A percentile compares a stretch with the other conserved stretches of the same genome.
phyloP scores from a whole-genome alignment of 2,113 vertebrate species.

The Nycticryphes semicollaris region DNA sequence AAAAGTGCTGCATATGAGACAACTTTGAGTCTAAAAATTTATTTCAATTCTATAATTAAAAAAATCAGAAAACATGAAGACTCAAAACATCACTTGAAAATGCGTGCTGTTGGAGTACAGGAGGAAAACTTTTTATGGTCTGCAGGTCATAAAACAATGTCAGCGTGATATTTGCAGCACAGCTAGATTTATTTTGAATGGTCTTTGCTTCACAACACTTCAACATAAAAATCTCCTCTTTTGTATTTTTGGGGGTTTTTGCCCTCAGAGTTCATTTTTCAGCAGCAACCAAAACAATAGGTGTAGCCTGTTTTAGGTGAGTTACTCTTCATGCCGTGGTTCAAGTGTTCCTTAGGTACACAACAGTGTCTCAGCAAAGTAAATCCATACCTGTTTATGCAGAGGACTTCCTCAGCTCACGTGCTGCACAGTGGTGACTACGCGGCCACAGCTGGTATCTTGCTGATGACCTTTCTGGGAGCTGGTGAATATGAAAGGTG shows the following conservation, averaged over 20 bases:
- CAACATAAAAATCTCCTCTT: not conserved
- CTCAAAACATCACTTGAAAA: conserved; percentile 41
- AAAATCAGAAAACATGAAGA: conserved; percentile 12
- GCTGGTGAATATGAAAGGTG: not conserved
- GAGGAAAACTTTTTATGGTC: conserved; percentile 22
- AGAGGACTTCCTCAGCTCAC: not conserved
- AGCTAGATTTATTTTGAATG: not conserved
- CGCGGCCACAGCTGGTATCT: not conserved
- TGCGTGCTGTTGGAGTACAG: conserved; percentile 34
- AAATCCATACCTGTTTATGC: not conserved
- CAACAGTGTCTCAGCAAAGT: not conserved
- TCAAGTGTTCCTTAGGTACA: conserved; percentile 1
- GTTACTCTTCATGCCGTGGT: not conserved
- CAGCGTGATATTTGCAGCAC: conserved; percentile 23
- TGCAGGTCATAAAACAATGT: conserved; percentile 35
- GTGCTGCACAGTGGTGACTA: not conserved
- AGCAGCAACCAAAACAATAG: not conserved
- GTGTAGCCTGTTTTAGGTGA: not conserved
- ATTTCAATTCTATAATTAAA: conserved; percentile 30
- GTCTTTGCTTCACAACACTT: conserved; percentile 17
- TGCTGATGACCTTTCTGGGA: not conserved
- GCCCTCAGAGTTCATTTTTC: not conserved
- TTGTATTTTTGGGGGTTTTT: not conserved
- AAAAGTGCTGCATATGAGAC: conserved; percentile 37
- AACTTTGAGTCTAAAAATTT: conserved; percentile 21